Evolutionary conservation across 2,888 invertebrate genomes (phyloP).

Genomic region (Andricus quercusramuli): DNA sequence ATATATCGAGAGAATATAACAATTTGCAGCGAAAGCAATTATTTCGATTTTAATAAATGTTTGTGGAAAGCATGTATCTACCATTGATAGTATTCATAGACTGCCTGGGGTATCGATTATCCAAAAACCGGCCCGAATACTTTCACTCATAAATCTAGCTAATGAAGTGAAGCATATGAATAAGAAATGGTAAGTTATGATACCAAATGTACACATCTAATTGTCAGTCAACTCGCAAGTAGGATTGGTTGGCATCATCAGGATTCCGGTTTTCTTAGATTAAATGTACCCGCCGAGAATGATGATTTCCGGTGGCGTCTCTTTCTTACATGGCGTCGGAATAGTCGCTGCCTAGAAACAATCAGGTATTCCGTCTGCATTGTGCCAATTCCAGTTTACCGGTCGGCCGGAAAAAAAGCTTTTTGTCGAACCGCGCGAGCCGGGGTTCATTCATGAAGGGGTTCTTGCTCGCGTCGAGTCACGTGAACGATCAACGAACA

Average conservation of each 20-base stretch:
- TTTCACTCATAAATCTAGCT: conserved; percentile 34
- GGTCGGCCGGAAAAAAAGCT: conserved; percentile 42
- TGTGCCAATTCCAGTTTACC: conserved; percentile 65
- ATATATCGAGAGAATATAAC: not conserved
- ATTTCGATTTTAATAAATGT: not conserved
- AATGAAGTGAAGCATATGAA: conserved; percentile 25
- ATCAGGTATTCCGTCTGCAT: conserved; percentile 69
- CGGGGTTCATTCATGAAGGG: conserved; percentile 72
- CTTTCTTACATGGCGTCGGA: conserved; percentile 61
- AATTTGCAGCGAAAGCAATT: not conserved
- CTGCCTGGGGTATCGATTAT: conserved; percentile 7
- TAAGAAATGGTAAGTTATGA: conserved; percentile 26
- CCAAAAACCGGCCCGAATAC: conserved; percentile 20
- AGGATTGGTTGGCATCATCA: conserved; percentile 36
- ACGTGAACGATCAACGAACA: conserved; percentile 57
- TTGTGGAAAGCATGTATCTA: conserved; percentile 4
- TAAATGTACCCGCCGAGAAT: conserved; percentile 66
- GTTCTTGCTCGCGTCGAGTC: conserved; percentile 61
- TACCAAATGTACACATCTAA: conserved; percentile 45
- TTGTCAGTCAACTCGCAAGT: conserved; percentile 61
- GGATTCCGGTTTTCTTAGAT: conserved; percentile 69
- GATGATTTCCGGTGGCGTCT: conserved; percentile 75
- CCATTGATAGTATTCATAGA: conserved; percentile 15
- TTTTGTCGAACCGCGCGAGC: conserved; percentile 48
- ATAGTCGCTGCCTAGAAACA: conserved; percentile 62